Evolutionary conservation across 1,140 invertebrate genomes (phyloP), one percentile per base, ranked within the genome.

Genomic region (Drosophila athabasca): DNA sequence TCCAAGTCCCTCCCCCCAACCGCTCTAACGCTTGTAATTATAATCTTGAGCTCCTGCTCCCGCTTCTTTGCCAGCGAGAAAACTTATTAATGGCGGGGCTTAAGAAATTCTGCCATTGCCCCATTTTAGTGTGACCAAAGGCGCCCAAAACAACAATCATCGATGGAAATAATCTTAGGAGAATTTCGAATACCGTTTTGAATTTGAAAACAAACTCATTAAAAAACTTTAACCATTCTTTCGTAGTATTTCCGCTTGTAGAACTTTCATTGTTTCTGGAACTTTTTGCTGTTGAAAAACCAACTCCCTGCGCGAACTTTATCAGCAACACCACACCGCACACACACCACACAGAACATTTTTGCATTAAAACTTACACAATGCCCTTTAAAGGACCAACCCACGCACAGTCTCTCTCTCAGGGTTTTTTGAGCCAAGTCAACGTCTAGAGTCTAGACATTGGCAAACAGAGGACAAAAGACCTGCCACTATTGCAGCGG

Each of bases 391-490:
- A 69, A 69, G 26, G 64, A 45, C 49, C 26, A 13, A 7, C 64
- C 51, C 66, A 69, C 51, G 66, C 64, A 57, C 31, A 19, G 11
- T 48, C 31, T 31, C 7, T 48, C 43, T 22, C 15, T 39, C 46
- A 35, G 50, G 64, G 17, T n/a, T 35, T 49, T 69, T 57, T 41
- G 64, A 69, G 66, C 66, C 66, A 69, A 75, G 62, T 87, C 64
- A 61, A 74, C 51, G 81, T 85, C 81, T 85, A 85, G 81, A 85
- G 81, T 85, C 81, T 85, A 85, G 81, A 85, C 81, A 55, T 82
- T 81, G 78, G 81, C 78, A 85, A 85, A 85, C 81, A 85, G 81
- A 77, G 44, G 60, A 79, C 79, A 83, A 82, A 79, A 82, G 79
- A 62, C 79, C 13, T 39, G 64, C 50, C 29, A 69, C 66, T 69